Evolutionary conservation across 2,113 vertebrate genomes (phyloP).

Genomic region (Ptychochromis oligacanthus): DNA sequence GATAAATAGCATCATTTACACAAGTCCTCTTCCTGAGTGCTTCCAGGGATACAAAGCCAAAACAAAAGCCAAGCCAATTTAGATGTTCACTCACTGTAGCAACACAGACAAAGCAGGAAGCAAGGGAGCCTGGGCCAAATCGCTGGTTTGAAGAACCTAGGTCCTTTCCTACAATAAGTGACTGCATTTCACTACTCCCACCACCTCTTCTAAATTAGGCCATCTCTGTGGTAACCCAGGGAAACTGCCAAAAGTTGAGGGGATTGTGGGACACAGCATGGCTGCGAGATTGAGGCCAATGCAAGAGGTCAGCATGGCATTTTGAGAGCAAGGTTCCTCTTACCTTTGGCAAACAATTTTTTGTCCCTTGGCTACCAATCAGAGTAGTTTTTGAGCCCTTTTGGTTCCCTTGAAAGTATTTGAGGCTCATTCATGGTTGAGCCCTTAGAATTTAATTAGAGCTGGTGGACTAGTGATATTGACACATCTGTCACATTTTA

Average conservation of each 20-base stretch:
- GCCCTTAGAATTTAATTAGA: slow-evolving; percentile 62
- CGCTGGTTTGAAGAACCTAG: slow-evolving; percentile 44
- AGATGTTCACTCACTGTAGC: slow-evolving; percentile 39
- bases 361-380: slow-evolving; percentile 69
- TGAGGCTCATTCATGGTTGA: slow-evolving; percentile 17
- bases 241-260: slow-evolving; percentile 56
- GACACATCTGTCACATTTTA: slow-evolving; percentile 45
- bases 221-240: slow-evolving; percentile 53
- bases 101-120: slow-evolving; percentile 55
- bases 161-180: slow-evolving; percentile 31
- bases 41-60: slow-evolving; percentile 38
- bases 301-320: slow-evolving; percentile 61
- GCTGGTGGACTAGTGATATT: slow-evolving; percentile 47
- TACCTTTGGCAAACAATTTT: slow-evolving; percentile 68
- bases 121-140: slow-evolving; percentile 40
- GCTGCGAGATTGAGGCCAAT: slow-evolving; percentile 68
- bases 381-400: slow-evolving; percentile 39
- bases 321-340: slow-evolving; percentile 64
- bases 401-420: slow-evolving; percentile 38
- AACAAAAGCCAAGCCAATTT: slow-evolving; percentile 53
- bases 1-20: slow-evolving; percentile 25
- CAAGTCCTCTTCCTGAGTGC: slow-evolving; percentile 15
- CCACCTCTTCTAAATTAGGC: slow-evolving; percentile 61
- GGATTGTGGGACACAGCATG: slow-evolving; percentile 31
- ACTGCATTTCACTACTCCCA: slow-evolving; percentile 38